Percentiles rank a stretch among this genome's conserved stretches.
phyloP scores from a whole-genome alignment of 92 coral and sea anemone genomes.

The Zoanthus solanderi region DNA sequence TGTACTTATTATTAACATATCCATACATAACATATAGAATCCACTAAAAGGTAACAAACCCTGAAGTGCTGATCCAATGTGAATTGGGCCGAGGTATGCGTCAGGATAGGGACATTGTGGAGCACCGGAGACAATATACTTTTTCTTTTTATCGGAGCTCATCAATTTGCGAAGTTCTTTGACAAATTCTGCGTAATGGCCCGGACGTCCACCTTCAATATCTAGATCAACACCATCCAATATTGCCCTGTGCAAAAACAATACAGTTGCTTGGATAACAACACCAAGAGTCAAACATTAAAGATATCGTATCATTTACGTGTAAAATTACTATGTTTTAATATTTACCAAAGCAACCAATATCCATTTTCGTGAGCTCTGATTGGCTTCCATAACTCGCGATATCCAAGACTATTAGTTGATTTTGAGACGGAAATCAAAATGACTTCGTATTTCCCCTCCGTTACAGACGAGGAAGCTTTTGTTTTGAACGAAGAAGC shows the following conservation, averaged over 20 bases:
- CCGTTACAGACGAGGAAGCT: too few relatives aligned
- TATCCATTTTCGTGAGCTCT: too few relatives aligned
- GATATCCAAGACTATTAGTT: too few relatives aligned
- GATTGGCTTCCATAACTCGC: too few relatives aligned
- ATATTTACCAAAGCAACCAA: too few relatives aligned
- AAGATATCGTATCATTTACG: too few relatives aligned
- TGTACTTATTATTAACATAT: too few relatives aligned
- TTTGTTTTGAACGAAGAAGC: too few relatives aligned
- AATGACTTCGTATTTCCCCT: too few relatives aligned
- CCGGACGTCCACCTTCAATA: conserved; percentile 41
- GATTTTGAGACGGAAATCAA: too few relatives aligned
- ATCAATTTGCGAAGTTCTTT: conserved; percentile 41
- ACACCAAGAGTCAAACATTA: background rate
- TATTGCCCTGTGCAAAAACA: conserved; percentile 5
- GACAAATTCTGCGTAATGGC: conserved; percentile 6
- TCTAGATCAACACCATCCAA: conserved; percentile 45
- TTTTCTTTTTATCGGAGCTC: conserved; percentile 24
- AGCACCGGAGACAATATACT: conserved; percentile 41
- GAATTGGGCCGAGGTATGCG: conserved; percentile 44
- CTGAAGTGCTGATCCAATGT: conserved; percentile 75
- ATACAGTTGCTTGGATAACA: background rate
- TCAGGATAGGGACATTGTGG: conserved; percentile 57
- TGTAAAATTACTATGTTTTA: too few relatives aligned
- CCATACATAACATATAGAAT: too few relatives aligned
- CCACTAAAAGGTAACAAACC: conserved; percentile 40